Percentiles rank a stretch among this genome's conserved stretches.
phyloP scores from a whole-genome alignment of 2,888 invertebrate genomes.

The Campopleginae sp. region DNA sequence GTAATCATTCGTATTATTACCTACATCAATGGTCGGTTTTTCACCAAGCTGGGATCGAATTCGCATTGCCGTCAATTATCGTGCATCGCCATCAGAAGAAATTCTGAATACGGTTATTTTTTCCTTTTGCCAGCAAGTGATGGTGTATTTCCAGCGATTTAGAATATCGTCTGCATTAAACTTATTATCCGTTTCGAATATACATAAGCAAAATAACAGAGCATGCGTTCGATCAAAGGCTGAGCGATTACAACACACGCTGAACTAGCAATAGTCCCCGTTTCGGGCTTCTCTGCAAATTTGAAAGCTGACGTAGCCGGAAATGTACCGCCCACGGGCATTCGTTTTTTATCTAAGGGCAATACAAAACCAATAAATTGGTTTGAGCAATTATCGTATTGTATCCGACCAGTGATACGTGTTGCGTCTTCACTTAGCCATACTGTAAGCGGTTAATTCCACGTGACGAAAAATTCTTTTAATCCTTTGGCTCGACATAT shows the following conservation, averaged over 20 bases:
- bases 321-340: not conserved
- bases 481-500: not conserved
- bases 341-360: not conserved
- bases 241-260: conserved; percentile 71
- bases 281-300: conserved; percentile 56
- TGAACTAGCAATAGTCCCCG: conserved; percentile 57
- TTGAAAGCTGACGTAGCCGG: not conserved
- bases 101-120: conserved; percentile 70
- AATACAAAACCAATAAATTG: conserved; percentile 8
- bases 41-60: conserved; percentile 1
- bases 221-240: conserved; percentile 64
- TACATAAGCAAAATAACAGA: conserved; percentile 70
- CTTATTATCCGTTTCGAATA: conserved; percentile 73
- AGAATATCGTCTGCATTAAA: conserved; percentile 70
- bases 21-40: conserved; percentile 9
- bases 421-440: conserved; percentile 25
- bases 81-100: conserved; percentile 70
- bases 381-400: not conserved
- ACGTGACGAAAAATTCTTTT: not conserved
- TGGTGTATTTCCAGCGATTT: conserved; percentile 68
- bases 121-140: conserved; percentile 54
- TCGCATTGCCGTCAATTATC: conserved; percentile 73
- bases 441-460: conserved; percentile 5
- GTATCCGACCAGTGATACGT: not conserved
- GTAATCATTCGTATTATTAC: no score